Evolutionary conservation across 1,140 invertebrate species (phyloP), one percentile per base, ranked within the genome.

Genomic region (Pseudomyrmex cubaensis): DNA sequence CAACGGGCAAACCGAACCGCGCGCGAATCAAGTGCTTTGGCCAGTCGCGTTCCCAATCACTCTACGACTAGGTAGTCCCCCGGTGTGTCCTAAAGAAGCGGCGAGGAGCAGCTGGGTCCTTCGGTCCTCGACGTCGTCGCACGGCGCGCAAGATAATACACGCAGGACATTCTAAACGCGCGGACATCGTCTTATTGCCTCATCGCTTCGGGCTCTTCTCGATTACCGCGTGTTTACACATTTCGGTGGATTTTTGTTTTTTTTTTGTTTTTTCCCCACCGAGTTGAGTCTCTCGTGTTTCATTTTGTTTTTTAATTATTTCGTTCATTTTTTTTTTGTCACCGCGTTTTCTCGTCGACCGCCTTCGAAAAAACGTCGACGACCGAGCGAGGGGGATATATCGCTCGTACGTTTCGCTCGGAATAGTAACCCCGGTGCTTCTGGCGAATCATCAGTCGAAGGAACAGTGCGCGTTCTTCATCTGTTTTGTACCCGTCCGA

Each of bases 41-140:
- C 93, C 94, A 94, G 94, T 94, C 93, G 93, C 93, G 93, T 93
- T 94, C 93, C 94, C 94, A 94, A 94, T 94, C 94, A 94, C 93
- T 94, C 93, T 94, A 94, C 93, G 94, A 94, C 93, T 94, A 94
- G 93, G 93, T 94, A 94, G 93, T 94, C 93, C 93, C 90, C 90
- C 93, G 92, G 93, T 93, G 93, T 93, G 88, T 89, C 88, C 93
- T 91, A 90, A 91, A 91, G 87, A 87, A 87, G 89, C 84, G 88
- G 82, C 84, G 78, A 86, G 85, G 82, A 87, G 87, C 87, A 86
- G 82, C 85, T 89, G 89, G 76, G 85, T 90, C 88, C 88, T 87
- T 84, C 85, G 85, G 66, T 70, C 66, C 86, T 87, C 86, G 86
- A 87, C 86, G 75, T 70, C 54, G 50, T 82, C 56, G 74, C 70